Evolutionary conservation across 37 sponge, comb jelly and placozoan species (phyloP), one percentile per base, ranked within the genome.

Genomic region (Haliclona indistincta): DNA sequence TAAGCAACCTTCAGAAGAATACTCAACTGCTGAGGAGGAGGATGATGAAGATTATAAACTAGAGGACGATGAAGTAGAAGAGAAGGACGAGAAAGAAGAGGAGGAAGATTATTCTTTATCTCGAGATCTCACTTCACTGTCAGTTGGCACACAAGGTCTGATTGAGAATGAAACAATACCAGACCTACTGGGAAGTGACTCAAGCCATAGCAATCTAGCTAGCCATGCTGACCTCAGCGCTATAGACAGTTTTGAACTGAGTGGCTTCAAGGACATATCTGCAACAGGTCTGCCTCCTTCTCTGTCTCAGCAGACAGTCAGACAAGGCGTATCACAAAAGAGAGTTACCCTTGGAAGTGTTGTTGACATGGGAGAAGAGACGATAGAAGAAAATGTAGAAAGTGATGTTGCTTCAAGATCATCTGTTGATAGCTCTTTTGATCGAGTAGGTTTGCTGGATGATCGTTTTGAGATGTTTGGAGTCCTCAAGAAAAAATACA

Each of bases 111-210:
- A n/a, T 1, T n/a, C 17, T 26, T 56, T 20, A 13, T 28, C 15
- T 20, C 11, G 34, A 11, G 29, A 26, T 17, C 15, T 30, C 8
- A 6, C n/a, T 10, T 7, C 26, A 43, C 52, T 69, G 25, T 45
- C 30, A n/a, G 65, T 84, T 25, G 43, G 71, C 28, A 84, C 84
- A 51, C 84, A 84, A 41, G 63, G 60, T 29, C 63, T 84, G 55
- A 84, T 84, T 38, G 84, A 76, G 17, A 77, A 69, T 54, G 84
- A 70, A 40, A 43, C 76, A 13, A 83, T 83, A 33, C 84, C 84
- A 0, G 64, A 76, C 49, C 8, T 47, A 17, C 8, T 47, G 13
- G 69, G 77, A 39, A 22, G 36, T 15, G 19, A 53, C 33, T 34
- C 51, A 23, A 75, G 70, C 30, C 41, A 65, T 30, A 55, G 63